These are phyloP conservation scores for Lordiphosa clarofinis DNA, from an alignment of 1,140 invertebrate genomes.

Conservation along the genomic window DNA sequence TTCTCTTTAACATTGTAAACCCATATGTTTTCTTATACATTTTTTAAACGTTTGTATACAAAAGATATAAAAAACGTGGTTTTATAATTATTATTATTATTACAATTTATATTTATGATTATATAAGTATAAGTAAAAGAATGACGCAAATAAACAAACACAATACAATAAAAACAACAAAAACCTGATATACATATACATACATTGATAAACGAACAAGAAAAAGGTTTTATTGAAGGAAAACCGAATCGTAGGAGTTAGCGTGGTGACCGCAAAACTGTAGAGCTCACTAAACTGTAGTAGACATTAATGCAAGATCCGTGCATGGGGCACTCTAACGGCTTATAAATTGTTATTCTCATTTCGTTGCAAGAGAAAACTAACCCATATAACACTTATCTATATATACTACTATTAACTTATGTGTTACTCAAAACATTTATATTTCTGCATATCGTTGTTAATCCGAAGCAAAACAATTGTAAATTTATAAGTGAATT, in stretches of 20 bases:
- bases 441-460: slow-evolving; percentile 72
- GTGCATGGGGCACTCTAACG: neutral
- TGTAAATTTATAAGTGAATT: slow-evolving; percentile 27
- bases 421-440: slow-evolving; percentile 56
- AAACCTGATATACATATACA: slow-evolving; percentile 29
- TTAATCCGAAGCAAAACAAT: slow-evolving; percentile 46
- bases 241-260: slow-evolving; percentile 5
- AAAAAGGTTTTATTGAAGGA: slow-evolving; percentile 14
- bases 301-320: slow-evolving; percentile 7
- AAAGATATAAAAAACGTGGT: slow-evolving; percentile 52
- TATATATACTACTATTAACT: slow-evolving; percentile 45
- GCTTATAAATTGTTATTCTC: slow-evolving; percentile 6
- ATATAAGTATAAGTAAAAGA: slow-evolving; percentile 68
- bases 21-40: slow-evolving; percentile 47
- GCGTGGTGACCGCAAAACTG: slow-evolving; percentile 21
- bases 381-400: slow-evolving; percentile 26
- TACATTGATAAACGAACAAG: slow-evolving; percentile 24
- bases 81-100: slow-evolving; percentile 67
- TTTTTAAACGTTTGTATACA: slow-evolving; percentile 65
- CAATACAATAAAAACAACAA: slow-evolving; percentile 43
- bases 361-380: slow-evolving; percentile 2
- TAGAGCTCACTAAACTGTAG: slow-evolving; percentile 29
- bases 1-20: slow-evolving; percentile 44
- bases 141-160: slow-evolving; percentile 74
- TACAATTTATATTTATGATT: slow-evolving; percentile 74